Evolutionary conservation across 2,113 vertebrate species (phyloP).

Genomic region (Chaetodon trifascialis): DNA sequence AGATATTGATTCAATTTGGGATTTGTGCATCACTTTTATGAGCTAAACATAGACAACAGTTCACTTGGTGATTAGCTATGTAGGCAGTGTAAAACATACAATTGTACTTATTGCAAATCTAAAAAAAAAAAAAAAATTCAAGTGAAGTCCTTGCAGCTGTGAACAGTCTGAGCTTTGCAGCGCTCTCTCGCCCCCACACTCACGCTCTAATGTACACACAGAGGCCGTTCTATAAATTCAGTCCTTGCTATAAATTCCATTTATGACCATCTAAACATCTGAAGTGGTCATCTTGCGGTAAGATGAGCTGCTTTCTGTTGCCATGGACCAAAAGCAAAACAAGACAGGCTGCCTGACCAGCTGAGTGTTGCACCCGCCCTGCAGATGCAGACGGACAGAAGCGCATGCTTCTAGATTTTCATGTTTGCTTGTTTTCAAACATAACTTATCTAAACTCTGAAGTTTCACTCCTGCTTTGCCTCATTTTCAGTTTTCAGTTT

Average conservation of each 20-base stretch:
- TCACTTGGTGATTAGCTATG: too few species aligned
- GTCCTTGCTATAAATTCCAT: slow-evolving; percentile 45
- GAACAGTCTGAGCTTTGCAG: neutral
- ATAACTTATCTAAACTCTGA: neutral
- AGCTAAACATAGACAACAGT: neutral
- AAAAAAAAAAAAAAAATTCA: too few species aligned
- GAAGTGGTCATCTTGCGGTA: slow-evolving; percentile 50
- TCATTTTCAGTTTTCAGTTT: neutral
- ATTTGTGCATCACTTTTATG: neutral
- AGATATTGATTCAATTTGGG: neutral
- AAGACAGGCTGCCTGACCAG: slow-evolving; percentile 10
- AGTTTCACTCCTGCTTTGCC: neutral
- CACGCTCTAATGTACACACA: slow-evolving; percentile 3
- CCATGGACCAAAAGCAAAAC: slow-evolving; percentile 48
- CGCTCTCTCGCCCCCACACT: neutral
- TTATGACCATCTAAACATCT: slow-evolving; percentile 50
- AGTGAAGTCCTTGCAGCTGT: too few species aligned
- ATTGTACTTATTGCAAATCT: too few species aligned
- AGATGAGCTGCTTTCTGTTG: slow-evolving; percentile 16
- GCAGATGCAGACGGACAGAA: slow-evolving; percentile 8
- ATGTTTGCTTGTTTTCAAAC: neutral
- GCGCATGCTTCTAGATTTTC: neutral
- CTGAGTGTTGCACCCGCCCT: slow-evolving; percentile 34
- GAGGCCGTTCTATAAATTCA: slow-evolving; percentile 33
- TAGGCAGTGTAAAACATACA: too few species aligned